Evolutionary conservation across 2,888 invertebrate genomes (phyloP), one percentile per base, ranked within the genome.

Genomic region (Cosmia pyralina): DNA sequence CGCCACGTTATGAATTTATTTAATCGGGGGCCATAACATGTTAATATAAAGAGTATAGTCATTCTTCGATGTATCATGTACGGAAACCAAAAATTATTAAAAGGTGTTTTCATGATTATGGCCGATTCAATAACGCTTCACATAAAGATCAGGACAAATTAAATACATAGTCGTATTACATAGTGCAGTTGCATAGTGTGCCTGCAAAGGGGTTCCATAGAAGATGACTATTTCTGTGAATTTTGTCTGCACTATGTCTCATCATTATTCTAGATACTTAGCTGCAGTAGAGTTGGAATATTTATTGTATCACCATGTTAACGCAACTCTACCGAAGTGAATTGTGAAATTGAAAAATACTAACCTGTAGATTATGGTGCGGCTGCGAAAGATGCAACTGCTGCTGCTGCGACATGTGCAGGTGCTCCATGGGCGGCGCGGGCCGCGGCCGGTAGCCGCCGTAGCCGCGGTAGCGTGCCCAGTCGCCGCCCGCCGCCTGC

Each of bases 401-500:
- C 92, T 98, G 98, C 72, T 98, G 98, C 93, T 98, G 98, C 90
- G 98, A 98, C 96, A 98, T 98, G 93, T 98, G 98, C 84, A 98
- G 94, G 89, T 96, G 94, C 88, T 97, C 91, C 88, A 95, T 89
- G 87, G 92, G 88, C 89, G 91, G 95, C 88, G 90, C 92, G 84
- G 91, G 93, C 73, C 96, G 96, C 86, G 96, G 91, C 69, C 96
- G 91, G 88, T 95, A 94, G 69, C 93, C 87, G 96, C 91, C 96
- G 96, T 93, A 97, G 93, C 92, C 93, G 62, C 95, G 97, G 96
- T 93, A 95, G 70, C 95, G 93, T 81, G 92, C 91, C 91, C 95
- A 97, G 91, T 96, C 97, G 3, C 98, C 98, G 91, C 95, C 96
- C 48, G 95, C 90, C 76, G 95, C 95, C 94, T 98, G 98, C 94